A percentile compares a stretch with the other conserved stretches of the same genome.
These are phyloP conservation scores for Melanotaenia trifasciata DNA, from an alignment of 2,797 vertebrate species.

Conservation along the genomic window DNA sequence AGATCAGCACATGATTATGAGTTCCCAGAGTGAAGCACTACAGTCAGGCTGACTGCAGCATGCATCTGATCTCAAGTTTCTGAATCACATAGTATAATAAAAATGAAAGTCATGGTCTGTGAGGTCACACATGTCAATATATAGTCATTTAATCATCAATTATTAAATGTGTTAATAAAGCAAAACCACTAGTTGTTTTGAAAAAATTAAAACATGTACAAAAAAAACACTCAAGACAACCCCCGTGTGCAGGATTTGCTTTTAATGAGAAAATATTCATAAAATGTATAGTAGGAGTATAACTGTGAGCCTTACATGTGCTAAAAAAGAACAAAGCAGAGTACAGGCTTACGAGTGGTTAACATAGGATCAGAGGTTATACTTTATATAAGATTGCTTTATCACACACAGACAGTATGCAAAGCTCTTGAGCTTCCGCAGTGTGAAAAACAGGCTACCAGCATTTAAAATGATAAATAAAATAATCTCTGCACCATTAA, in stretches of 20 bases:
- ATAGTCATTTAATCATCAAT: neutral
- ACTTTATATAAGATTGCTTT: conserved; percentile 65
- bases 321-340: conserved; percentile 87
- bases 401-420: conserved; percentile 59
- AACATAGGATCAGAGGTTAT: conserved; percentile 87
- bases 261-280: conserved; percentile 99
- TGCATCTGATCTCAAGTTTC: neutral
- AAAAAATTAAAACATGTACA: neutral
- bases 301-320: conserved; percentile 90
- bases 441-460: conserved; percentile 45
- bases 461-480: conserved; percentile 76
- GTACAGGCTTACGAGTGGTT: conserved; percentile 91
- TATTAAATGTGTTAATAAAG: neutral
- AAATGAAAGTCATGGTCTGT: neutral
- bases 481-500: conserved; percentile 62
- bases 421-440: conserved; percentile 21
- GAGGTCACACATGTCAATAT: neutral
- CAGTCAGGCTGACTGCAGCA: neutral
- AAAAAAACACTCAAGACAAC: neutral
- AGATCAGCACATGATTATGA: neutral
- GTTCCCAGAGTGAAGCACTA: neutral
- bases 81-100: neutral
- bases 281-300: conserved; percentile 87
- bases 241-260: conserved; percentile 79
- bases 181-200: too few species aligned